Base-by-base conservation (phyloP, 1,140 invertebrate genomes). In the Trachymyrmex septentrionalis region DNA sequence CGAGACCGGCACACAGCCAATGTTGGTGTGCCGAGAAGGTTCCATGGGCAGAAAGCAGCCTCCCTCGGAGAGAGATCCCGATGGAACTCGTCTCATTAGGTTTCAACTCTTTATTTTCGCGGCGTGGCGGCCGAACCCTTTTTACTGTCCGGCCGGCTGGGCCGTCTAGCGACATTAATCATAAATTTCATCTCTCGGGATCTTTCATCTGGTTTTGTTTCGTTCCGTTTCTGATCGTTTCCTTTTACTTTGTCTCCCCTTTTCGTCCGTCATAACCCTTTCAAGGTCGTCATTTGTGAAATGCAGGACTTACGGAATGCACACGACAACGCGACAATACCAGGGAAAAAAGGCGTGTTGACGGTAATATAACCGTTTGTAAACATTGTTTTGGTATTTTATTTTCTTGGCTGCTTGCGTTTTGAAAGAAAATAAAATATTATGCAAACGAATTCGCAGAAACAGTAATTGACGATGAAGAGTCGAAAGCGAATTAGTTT, bases 11-110 rank as follows among this genome's bases (percentile, higher is more conserved):
- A 81, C 38, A 67, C 80, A 73, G 38, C 38, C 38, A 73, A 73
- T 84, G 73, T 73, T 84, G 55, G 55, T 75, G 55, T 75, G 44
- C 19, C 34, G 67, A 81, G 38, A 59, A 50, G 24, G 80, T 61
- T 72, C 19, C 67, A 72, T 61, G 53, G 34, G 24, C 66, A 59
- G 24, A 72, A 72, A 82, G 34, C 24, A 48, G 67, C 34, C 55
- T 44, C 50, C 61, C 27, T 55, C 14, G 27, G 75, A 81, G 50
- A 78, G 75, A 81, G 50, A 78, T 69, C 50, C 38, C 80, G 38
- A 69, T 81, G 76, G 64, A 86, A 73, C 80, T 84, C 80, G 75
- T 87, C 69, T 87, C 86, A 84, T 87, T 87, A 87, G 80, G 10
- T 84, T 87, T 87, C 75, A 87, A 66, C 50, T 61, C 80, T 84